Base-by-base conservation (phyloP, 2,113 vertebrate genomes). In the Chinchilla lanigera region DNA sequence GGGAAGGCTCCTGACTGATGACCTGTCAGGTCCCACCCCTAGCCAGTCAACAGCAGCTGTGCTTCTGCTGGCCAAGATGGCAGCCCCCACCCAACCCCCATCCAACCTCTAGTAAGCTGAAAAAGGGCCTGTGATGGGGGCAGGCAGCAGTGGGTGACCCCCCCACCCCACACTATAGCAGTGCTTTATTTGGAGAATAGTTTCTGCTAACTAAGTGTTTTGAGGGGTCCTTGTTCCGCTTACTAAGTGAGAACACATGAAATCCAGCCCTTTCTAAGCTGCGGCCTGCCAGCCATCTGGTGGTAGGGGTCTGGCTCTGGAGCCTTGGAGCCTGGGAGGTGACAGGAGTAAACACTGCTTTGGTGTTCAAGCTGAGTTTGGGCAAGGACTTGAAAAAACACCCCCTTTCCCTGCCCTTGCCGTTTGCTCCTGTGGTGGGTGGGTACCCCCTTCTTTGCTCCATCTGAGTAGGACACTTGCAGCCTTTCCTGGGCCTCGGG, bases 201-300 rank as follows among this genome's bases (percentile, higher is more conserved):
- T 67, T 65, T 19, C 47, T 80, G 44, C 75, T 35, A 30, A 56
- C 4, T 7, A 26, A 35, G 20, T 56, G 28, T 71, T 11, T 8
- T 7, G 69, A 56, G 4, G 56, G 69, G 8, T 30, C 80, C 88
- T 73, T 56, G 71, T 24, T 4, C 11, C n/a, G 28, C 30, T 77
- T 0, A 10, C 33, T 58, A 41, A 10, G 54, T 33, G 56, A 89
- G 67, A 2, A 7, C 0, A 2, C 30, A 5, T 7, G 16, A 30
- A 9, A 13, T 7, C 30, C 47, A 38, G 63, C 65, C 44, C 50
- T 38, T 54, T 44, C 58, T 41, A 7, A 10, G 3, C 6, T 56
- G 7, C 1, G 30, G 16, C 41, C 10, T 1, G 7, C n/a, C 41
- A 16, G 0, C 44, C 38, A 0, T 0, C 1, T 4, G 30, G 35